These are phyloP conservation scores for Eledona agricola DNA, from an alignment of 2,888 invertebrate species.

Conservation along the genomic window DNA sequence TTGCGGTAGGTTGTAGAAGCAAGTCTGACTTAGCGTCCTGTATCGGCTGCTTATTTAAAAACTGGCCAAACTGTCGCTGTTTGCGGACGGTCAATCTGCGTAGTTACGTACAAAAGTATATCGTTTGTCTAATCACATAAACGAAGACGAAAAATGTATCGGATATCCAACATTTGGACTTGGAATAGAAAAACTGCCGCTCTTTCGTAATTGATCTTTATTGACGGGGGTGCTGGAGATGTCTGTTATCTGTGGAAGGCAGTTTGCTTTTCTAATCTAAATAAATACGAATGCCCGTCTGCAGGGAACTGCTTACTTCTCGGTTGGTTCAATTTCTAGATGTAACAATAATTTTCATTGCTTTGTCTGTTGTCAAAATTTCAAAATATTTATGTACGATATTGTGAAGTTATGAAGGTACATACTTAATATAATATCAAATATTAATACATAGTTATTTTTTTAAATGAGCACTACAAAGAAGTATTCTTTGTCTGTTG, in stretches of 20 bases:
- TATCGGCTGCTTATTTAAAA: constrained; percentile 28
- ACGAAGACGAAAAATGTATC: constrained; percentile 6
- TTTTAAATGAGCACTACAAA: too few relatives aligned
- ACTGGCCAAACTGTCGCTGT: constrained; percentile 23
- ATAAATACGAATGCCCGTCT: constrained; percentile 15
- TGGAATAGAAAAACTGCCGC: constrained; percentile 14
- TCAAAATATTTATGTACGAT: too few relatives aligned
- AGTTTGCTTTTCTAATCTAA: constrained; percentile 32
- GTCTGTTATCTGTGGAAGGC: constrained; percentile 23
- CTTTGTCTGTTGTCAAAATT: too few relatives aligned
- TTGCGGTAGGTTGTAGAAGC: constrained; percentile 30
- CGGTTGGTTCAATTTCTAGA: too few relatives aligned
- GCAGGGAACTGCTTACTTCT: background rate
- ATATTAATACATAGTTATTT: too few relatives aligned
- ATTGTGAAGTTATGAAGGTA: too few relatives aligned
- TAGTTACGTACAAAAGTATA: constrained; percentile 21
- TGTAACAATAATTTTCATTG: too few relatives aligned
- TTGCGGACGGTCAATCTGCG: constrained; percentile 26
- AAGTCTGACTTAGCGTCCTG: constrained; percentile 14
- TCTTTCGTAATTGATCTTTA: constrained; percentile 15
- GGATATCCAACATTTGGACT: constrained; percentile 17
- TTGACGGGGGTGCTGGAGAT: constrained; percentile 14
- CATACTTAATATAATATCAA: too few relatives aligned
- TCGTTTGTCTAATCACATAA: constrained; percentile 1
- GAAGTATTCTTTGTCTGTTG: too few relatives aligned